Evolutionary conservation across 2,888 invertebrate genomes (phyloP), one percentile per base, ranked within the genome.

Genomic region (Petrolisthes cinctipes): DNA sequence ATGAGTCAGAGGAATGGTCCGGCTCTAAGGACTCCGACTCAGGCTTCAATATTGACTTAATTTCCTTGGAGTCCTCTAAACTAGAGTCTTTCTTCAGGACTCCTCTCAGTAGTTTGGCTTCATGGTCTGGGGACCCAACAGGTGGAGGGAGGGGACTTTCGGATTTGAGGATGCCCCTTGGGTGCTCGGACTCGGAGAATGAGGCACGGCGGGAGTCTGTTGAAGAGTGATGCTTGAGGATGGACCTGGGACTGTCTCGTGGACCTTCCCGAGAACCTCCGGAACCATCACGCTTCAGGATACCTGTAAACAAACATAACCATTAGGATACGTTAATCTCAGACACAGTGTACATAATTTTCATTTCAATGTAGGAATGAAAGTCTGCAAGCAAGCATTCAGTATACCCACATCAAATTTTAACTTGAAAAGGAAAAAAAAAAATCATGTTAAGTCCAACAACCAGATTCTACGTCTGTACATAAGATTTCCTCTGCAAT

Each of bases 11-110:
- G 61, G 90, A 90, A 82, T 89, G 86, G 51, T 89, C 89, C 14
- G 86, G 90, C 17, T 88, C 86, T 6, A 90, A 56, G 81, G 81
- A 86, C 61, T 90, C 86, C 11, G 89, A 89, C 79, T 90, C 88
- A 51, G 90, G 90, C 78, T 90, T 90, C 5, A 90, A 76, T 54
- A 90, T 90, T 37, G 90, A 90, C 76, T 89, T 89, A 61, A 90
- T 90, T 78, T 84, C 90, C 56, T 84, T 83, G 53, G 88, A 86
- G 75, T 90, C 90, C 76, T 89, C 90, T 37, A 86, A 68, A 75
- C 89, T 89, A 20, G 89, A 90, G 68, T 90, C 90, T 66, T 89
- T 90, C 82, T 90, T 90, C 9, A 90, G 85, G 4, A 90, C 90
- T 17, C 90, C 89, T 56, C 86, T 80, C 51, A 90, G 89, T 51